phyloP scores from a whole-genome alignment of 2,797 vertebrate genomes.

The Coendou prehensilis region DNA sequence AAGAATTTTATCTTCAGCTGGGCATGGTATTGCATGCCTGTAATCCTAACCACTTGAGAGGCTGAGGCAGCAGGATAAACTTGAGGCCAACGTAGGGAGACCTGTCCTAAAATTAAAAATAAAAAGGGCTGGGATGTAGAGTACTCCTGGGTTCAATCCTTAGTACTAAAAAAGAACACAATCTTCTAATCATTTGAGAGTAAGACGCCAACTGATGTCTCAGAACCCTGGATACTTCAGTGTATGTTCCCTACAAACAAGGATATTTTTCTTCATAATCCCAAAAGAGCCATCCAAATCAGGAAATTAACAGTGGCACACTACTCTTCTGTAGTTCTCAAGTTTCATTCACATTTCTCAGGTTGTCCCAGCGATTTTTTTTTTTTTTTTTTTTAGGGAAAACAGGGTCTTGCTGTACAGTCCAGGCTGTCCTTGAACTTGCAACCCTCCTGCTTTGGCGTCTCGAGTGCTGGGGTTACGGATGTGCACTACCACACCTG shows the following conservation, averaged over 20 bases:
- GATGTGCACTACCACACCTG: not conserved
- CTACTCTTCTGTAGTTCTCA: not conserved
- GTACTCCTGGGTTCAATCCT: not conserved
- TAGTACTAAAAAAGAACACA: not conserved
- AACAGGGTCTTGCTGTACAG: not conserved
- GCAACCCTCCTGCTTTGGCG: not conserved
- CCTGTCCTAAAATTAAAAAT: not conserved
- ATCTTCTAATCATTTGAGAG: not conserved
- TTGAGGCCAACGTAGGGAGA: not conserved
- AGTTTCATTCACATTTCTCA: not conserved
- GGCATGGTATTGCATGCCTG: not conserved
- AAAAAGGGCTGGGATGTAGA: not conserved
- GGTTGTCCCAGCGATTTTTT: not conserved
- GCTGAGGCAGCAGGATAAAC: not conserved
- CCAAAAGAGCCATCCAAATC: not conserved
- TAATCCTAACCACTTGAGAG: not conserved
- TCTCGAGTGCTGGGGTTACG: not conserved
- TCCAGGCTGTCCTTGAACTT: not conserved
- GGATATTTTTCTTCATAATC: conserved; percentile 52
- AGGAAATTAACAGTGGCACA: not conserved
- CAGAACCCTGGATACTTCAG: not conserved
- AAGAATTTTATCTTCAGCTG: conserved; percentile 24
- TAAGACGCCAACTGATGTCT: not conserved
- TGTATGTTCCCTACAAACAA: not conserved
- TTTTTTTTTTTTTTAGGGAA: not conserved